These are phyloP conservation scores for Poecilobothrus nobilitatus DNA, from an alignment of 2,888 invertebrate species.

Conservation along the genomic window DNA sequence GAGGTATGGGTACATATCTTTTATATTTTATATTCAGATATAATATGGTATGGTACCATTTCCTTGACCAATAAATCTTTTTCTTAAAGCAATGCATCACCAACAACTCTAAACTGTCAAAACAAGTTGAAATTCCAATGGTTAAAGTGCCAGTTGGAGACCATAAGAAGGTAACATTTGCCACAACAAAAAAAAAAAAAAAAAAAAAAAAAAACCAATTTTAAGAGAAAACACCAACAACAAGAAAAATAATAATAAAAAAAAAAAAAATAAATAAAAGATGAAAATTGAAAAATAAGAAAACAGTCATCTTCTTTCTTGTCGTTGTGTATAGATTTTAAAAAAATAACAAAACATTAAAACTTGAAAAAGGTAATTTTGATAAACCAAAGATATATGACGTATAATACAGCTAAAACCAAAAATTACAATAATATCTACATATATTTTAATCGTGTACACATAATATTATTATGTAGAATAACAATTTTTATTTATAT, in stretches of 20 bases:
- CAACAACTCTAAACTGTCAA: constrained; percentile 7
- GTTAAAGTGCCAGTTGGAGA: not conserved
- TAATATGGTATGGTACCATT: not conserved
- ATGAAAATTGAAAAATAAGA: not conserved
- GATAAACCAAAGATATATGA: no score
- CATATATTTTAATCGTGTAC: no score
- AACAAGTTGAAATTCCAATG: constrained; percentile 5
- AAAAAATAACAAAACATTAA: not conserved
- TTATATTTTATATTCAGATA: not conserved
- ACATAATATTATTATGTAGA: no score
- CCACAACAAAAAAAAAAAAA: not conserved
- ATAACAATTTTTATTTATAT: no score
- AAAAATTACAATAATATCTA: no score
- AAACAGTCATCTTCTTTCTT: not conserved
- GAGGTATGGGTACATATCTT: not conserved
- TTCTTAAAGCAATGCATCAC: not conserved
- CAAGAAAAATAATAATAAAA: no score
- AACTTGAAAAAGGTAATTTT: no score
- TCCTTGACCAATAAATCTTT: constrained; percentile 7
- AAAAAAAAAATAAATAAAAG: not conserved
- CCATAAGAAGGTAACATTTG: not conserved
- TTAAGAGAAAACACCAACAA: no score
- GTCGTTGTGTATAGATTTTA: not conserved
- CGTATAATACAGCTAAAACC: no score
- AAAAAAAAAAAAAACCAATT: not conserved